Percentiles rank a stretch among this genome's conserved stretches.
These are phyloP conservation scores for Melierax canorus DNA, from an alignment of 2,113 vertebrate species.

Conservation along the genomic window DNA sequence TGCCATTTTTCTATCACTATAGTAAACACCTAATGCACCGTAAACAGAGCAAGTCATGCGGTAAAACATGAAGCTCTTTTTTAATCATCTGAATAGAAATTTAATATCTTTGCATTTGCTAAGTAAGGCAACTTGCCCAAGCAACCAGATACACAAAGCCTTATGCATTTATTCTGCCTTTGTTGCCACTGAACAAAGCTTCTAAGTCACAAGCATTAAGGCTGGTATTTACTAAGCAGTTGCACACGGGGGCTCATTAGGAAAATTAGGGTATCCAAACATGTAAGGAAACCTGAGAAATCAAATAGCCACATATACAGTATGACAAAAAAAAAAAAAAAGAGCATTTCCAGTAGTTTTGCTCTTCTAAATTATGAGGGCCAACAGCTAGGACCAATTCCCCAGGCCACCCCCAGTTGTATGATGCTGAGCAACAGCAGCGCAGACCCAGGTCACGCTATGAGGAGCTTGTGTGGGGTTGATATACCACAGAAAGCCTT, in stretches of 20 bases:
- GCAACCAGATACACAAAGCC: slow-evolving; percentile 73
- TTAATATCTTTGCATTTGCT: slow-evolving; percentile 78
- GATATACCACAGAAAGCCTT: background rate
- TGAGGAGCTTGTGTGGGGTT: background rate
- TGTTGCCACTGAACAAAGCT: slow-evolving; percentile 60
- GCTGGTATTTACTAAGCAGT: slow-evolving; percentile 45
- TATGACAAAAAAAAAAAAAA: background rate
- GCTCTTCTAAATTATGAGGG: background rate
- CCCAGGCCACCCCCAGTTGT: background rate
- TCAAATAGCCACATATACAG: background rate
- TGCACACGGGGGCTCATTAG: slow-evolving; percentile 42
- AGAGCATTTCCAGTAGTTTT: background rate
- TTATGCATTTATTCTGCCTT: slow-evolving; percentile 70
- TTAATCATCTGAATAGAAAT: slow-evolving; percentile 80
- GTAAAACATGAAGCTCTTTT: slow-evolving; percentile 73
- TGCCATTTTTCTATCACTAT: slow-evolving; percentile 56
- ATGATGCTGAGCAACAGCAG: background rate
- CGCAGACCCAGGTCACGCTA: accelerated
- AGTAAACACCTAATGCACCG: slow-evolving; percentile 64
- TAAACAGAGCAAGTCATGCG: slow-evolving; percentile 62
- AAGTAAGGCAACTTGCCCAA: slow-evolving; percentile 65
- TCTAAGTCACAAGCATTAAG: slow-evolving; percentile 66
- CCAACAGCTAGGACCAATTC: background rate
- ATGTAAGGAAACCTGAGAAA: slow-evolving; percentile 32
- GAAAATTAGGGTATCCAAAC: slow-evolving; percentile 57